phyloP scores from a whole-genome alignment of 1,140 invertebrate genomes.

The Oreohelix idahoensis region DNA sequence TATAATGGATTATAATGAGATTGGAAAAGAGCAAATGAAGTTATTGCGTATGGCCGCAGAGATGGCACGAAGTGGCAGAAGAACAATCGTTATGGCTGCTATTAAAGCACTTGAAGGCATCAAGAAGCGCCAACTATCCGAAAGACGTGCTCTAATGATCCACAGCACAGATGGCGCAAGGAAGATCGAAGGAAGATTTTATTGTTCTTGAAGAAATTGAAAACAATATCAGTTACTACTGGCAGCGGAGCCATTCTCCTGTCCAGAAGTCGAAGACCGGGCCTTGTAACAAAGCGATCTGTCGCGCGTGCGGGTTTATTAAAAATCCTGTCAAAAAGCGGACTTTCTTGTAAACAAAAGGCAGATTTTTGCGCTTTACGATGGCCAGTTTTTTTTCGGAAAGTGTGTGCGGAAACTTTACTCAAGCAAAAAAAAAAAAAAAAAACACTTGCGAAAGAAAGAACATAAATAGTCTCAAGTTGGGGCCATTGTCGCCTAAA shows the following conservation, averaged over 20 bases:
- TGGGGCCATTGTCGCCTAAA: too few relatives aligned
- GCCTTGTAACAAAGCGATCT: neutral
- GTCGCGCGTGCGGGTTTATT: neutral
- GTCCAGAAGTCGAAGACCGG: neutral
- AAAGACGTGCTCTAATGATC: neutral
- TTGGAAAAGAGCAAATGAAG: too few relatives aligned
- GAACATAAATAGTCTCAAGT: neutral
- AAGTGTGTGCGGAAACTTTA: neutral
- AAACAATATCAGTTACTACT: slow-evolving; percentile 15
- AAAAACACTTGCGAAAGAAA: neutral
- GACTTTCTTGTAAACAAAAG: neutral
- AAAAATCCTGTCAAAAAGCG: neutral
- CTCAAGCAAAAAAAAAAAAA: too few relatives aligned
- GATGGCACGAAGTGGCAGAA: neutral
- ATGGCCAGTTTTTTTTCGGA: neutral
- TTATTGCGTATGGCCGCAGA: too few relatives aligned
- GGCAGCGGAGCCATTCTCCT: neutral
- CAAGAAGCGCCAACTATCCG: neutral
- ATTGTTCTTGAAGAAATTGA: slow-evolving; percentile 11
- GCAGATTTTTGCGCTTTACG: neutral
- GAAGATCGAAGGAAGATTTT: neutral
- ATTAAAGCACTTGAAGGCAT: neutral
- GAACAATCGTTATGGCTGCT: neutral
- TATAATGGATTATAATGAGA: too few relatives aligned
- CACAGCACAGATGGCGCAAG: neutral